phyloP scores from a whole-genome alignment of 2,888 invertebrate genomes.

The Ormyrus nitidulus region DNA sequence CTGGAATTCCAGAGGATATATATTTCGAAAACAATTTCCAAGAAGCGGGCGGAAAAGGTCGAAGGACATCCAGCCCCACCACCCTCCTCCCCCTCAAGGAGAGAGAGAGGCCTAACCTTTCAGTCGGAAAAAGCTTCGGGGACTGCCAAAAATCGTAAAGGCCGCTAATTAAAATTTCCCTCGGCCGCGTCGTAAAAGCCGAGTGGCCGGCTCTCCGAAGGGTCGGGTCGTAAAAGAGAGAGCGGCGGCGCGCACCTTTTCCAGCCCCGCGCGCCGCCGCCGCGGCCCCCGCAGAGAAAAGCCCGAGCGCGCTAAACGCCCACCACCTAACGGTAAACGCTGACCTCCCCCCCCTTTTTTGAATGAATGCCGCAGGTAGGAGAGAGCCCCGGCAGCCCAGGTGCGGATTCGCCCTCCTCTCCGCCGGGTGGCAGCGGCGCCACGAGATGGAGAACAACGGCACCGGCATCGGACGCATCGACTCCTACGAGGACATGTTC shows the following conservation, averaged over 20 bases:
- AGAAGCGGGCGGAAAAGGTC: too few species aligned
- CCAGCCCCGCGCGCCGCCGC: too few species aligned
- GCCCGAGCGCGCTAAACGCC: too few species aligned
- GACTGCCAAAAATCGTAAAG: neutral
- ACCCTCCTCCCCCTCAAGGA: too few species aligned
- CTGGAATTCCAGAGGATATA: too few species aligned
- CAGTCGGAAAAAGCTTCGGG: neutral
- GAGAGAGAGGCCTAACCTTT: too few species aligned
- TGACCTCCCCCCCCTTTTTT: neutral
- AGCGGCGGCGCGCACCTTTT: too few species aligned
- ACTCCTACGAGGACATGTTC: slow-evolving; percentile 89
- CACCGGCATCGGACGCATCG: slow-evolving; percentile 73
- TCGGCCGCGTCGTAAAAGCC: slow-evolving; percentile 13
- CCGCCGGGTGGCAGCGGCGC: slow-evolving; percentile 23
- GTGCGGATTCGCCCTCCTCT: neutral
- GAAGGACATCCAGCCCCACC: too few species aligned
- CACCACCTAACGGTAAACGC: neutral
- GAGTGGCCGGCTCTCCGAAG: neutral
- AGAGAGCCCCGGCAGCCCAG: neutral
- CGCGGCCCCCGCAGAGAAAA: too few species aligned
- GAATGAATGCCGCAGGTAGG: slow-evolving; percentile 33
- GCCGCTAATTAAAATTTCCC: slow-evolving; percentile 16
- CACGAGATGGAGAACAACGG: slow-evolving; percentile 68
- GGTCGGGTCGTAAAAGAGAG: too few species aligned
- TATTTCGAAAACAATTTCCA: too few species aligned